A percentile compares a stretch with the other conserved stretches of the same genome.
Conservation (phyloP, 2,113 vertebrate genomes). For the Carollia perspicillata region DNA sequence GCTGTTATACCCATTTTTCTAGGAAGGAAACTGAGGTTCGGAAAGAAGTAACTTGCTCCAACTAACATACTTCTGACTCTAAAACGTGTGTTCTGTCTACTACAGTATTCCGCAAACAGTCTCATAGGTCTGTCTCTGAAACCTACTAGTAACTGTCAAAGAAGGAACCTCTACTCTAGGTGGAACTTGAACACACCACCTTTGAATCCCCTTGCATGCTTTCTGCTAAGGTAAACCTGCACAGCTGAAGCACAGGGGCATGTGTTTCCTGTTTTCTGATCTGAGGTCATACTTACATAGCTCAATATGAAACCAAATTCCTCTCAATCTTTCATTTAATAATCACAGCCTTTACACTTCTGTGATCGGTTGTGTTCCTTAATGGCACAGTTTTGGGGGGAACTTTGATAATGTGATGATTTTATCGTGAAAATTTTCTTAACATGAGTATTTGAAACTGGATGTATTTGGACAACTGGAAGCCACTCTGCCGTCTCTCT, state of each 20-base stretch:
- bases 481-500: not conserved
- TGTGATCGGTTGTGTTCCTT: not conserved
- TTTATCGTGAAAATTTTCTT: not conserved
- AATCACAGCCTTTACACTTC: not conserved
- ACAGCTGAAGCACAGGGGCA: not conserved
- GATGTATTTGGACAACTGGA: not conserved
- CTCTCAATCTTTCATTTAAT: not conserved
- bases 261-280: not conserved
- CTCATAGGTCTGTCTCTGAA: not conserved
- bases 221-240: not conserved
- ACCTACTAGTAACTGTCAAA: not conserved
- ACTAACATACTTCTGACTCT: not conserved
- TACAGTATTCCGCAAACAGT: not conserved
- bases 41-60: not conserved
- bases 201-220: not conserved
- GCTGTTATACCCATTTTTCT: not conserved
- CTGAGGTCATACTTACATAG: not conserved
- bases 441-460: not conserved
- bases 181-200: not conserved
- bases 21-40: not conserved
- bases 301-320: not conserved
- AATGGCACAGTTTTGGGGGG: not conserved
- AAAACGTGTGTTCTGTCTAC: not conserved
- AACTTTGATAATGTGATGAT: constrained; percentile 16
- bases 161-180: not conserved